Evolutionary conservation across 2,888 invertebrate species (phyloP).

Genomic region (Melieria omissa): DNA sequence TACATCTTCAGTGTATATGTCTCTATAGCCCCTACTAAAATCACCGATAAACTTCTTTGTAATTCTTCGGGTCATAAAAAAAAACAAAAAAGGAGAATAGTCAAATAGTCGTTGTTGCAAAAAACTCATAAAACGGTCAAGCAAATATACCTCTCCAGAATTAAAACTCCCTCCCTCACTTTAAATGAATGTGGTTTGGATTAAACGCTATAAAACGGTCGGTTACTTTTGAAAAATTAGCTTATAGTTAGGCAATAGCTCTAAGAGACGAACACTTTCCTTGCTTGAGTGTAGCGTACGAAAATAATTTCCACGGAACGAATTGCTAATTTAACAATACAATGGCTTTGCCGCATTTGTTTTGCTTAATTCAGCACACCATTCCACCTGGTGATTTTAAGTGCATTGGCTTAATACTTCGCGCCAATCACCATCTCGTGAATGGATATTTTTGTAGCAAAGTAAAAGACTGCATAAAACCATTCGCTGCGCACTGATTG

Average conservation of each 20-base stretch:
- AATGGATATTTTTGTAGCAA: background rate
- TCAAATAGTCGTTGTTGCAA: slow-evolving; percentile 27
- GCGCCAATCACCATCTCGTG: slow-evolving; percentile 22
- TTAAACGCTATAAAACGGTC: no score
- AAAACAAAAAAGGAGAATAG: slow-evolving; percentile 46
- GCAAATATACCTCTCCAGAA: no score
- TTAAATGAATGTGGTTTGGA: no score
- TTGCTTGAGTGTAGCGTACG: no score
- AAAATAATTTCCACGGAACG: slow-evolving; percentile 22
- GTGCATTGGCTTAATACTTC: slow-evolving; percentile 22
- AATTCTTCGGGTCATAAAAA: slow-evolving; percentile 16
- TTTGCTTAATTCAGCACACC: background rate
- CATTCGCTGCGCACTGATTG: slow-evolving; percentile 16
- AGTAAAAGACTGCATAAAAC: slow-evolving; percentile 38
- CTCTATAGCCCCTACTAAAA: no score
- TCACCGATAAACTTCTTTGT: no score
- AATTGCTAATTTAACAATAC: slow-evolving; percentile 24
- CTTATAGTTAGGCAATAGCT: no score
- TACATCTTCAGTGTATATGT: no score
- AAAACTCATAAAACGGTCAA: slow-evolving; percentile 38
- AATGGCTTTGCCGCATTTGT: no score
- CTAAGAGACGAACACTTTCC: no score
- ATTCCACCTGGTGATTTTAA: background rate
- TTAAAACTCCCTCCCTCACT: no score
- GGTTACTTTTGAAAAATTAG: no score